Evolutionary conservation across 2,888 invertebrate genomes (phyloP), one percentile per base, ranked within the genome.

Genomic region (Acholoe squamosa): DNA sequence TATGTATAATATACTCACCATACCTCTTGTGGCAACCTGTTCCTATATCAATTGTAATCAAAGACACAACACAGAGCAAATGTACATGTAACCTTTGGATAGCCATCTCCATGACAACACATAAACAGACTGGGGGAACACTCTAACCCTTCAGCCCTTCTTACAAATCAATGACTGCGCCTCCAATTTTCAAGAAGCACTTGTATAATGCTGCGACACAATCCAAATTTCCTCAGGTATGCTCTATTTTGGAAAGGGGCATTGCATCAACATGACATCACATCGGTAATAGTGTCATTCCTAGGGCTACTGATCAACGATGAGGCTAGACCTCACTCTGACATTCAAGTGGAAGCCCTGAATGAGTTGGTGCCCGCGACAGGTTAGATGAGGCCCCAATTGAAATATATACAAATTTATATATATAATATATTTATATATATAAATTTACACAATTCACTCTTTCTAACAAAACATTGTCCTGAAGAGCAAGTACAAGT

Each of bases 341-440:
- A 33, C 80, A 80, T 80, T 80, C 80, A 80, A 80, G 80, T 80
- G 80, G 80, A 80, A 80, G 80, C 80, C 80, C 80, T 80, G 43
- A 5, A 43, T 3, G 80, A 80, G 76, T 16, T n/a, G 80, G 34
- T 43, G 16, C 33, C 43, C 34, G 31, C 34, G 61, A n/a, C 43
- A 43, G 43, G 43, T 10, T 43, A 43, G 43, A 43, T 43, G 43
- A 43, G 43, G 43, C 43, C 43, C 43, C 43, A 3, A 10, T 43
- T 43, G 10, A 43, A 7, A 10, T 43, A 43, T 43, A 43, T 43
- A 43, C 19, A 19, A 12, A n/a, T 19, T 10, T 43, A 43, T 43
- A 43, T 10, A 43, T 43, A 43, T 43, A 43, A 7, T 61, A 19
- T 61, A n/a, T 19, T 10, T 43, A 43, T 43, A 43, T 10, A 43